phyloP scores from a whole-genome alignment of 2,888 invertebrate genomes.

The Troides helena region DNA sequence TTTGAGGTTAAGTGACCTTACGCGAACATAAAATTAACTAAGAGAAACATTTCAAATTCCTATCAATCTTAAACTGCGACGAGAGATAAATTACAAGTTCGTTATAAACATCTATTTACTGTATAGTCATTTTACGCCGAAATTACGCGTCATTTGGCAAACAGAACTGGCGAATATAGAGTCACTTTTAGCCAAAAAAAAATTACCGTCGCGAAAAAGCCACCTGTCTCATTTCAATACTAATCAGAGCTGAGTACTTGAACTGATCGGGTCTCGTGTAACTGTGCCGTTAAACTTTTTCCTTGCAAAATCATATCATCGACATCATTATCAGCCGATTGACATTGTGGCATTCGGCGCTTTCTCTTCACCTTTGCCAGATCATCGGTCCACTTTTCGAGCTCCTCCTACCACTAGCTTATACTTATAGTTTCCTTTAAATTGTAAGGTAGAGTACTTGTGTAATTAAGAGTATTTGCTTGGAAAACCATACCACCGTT shows the following conservation, averaged over 20 bases:
- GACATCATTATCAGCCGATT: neutral
- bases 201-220: conserved; percentile 32
- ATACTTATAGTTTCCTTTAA: too few relatives aligned
- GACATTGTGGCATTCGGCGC: conserved; percentile 8
- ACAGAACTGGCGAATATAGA: conserved; percentile 20
- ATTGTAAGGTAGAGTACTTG: too few relatives aligned
- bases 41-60: too few relatives aligned
- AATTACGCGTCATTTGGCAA: conserved; percentile 9
- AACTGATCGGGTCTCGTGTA: conserved; percentile 39
- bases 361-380: too few relatives aligned
- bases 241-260: conserved; percentile 19
- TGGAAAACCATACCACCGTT: too few relatives aligned
- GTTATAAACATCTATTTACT: neutral
- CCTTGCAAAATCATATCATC: conserved; percentile 30
- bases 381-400: too few relatives aligned
- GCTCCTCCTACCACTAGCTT: too few relatives aligned
- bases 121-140: neutral
- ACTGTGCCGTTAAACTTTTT: conserved; percentile 33
- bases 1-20: too few relatives aligned
- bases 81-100: neutral
- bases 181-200: conserved; percentile 17
- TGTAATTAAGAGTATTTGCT: too few relatives aligned
- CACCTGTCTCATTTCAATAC: conserved; percentile 40
- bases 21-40: too few relatives aligned
- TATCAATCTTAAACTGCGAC: too few relatives aligned